Evolutionary conservation across 2,113 vertebrate species (phyloP).

Genomic region (Chamaea fasciata): DNA sequence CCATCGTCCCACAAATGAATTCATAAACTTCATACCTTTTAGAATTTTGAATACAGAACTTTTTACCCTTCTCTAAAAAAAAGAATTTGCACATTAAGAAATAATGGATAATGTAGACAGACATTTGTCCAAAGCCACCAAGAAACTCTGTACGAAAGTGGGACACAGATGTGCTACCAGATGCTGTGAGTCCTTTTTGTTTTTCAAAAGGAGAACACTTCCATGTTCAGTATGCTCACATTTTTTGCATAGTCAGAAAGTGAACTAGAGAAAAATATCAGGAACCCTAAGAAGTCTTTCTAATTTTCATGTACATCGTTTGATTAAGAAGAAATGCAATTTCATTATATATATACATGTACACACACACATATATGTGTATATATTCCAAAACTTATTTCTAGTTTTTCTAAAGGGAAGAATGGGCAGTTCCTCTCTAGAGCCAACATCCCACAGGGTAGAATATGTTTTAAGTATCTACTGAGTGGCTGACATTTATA

Average conservation of each 20-base stretch:
- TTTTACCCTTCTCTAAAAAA: neutral
- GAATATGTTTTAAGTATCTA: neutral
- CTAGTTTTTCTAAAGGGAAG: neutral
- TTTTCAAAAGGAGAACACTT: neutral
- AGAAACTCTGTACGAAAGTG: neutral
- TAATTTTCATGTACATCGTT: neutral
- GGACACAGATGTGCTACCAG: neutral
- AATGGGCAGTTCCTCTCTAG: neutral
- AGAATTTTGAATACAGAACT: neutral
- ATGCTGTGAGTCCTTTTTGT: neutral
- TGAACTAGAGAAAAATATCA: neutral
- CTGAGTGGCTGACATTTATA: neutral
- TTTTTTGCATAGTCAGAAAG: neutral
- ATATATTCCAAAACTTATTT: neutral
- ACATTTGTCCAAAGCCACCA: neutral
- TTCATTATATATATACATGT: neutral
- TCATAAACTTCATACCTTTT: rapidly evolving
- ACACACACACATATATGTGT: neutral
- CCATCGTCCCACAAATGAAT: neutral
- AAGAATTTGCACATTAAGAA: neutral
- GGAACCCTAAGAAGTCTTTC: neutral
- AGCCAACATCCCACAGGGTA: rapidly evolving
- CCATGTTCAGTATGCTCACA: neutral
- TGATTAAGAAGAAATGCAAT: neutral
- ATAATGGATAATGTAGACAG: neutral